Evolutionary conservation across 2,888 invertebrate genomes (phyloP).

Genomic region (Sclerodermus sp.): DNA sequence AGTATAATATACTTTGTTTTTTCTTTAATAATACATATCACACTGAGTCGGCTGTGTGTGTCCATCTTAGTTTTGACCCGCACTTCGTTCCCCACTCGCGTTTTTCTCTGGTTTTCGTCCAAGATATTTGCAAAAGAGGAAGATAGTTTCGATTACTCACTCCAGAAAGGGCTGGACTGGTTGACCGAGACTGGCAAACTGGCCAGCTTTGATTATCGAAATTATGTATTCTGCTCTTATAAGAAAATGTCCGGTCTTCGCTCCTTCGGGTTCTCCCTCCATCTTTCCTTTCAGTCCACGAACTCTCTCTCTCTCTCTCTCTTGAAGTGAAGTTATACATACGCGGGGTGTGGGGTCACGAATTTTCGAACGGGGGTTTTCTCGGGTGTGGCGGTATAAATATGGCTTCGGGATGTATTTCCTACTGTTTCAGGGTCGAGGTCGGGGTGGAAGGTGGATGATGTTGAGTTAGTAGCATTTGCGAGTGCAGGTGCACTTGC

Average conservation of each 20-base stretch:
- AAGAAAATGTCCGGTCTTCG: neutral
- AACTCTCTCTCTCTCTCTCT: too few relatives aligned
- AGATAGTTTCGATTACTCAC: too few relatives aligned
- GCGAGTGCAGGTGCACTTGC: conserved; percentile 94
- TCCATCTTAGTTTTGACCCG: conserved; percentile 33
- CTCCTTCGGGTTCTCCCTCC: neutral
- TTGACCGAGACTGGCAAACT: too few relatives aligned
- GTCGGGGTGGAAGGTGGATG: too few relatives aligned
- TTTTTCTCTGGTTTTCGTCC: neutral
- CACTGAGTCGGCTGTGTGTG: conserved; percentile 55
- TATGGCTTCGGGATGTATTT: neutral
- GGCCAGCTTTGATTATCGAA: too few relatives aligned
- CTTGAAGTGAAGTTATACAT: too few relatives aligned
- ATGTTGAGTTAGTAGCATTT: conserved; percentile 70
- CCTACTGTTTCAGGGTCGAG: too few relatives aligned
- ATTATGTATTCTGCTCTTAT: too few relatives aligned
- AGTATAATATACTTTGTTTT: conserved; percentile 30
- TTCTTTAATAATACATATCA: conserved; percentile 53
- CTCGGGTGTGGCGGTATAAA: conserved; percentile 1
- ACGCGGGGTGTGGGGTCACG: too few relatives aligned
- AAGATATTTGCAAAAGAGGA: too few relatives aligned
- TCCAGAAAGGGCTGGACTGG: too few relatives aligned
- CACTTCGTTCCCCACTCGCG: conserved; percentile 21
- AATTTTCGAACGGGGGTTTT: neutral
- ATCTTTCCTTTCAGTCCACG: too few relatives aligned